A percentile compares a stretch with the other conserved stretches of the same genome.
Evolutionary conservation across 2,797 vertebrate genomes (phyloP).

Genomic region (Gambusia yucatana): DNA sequence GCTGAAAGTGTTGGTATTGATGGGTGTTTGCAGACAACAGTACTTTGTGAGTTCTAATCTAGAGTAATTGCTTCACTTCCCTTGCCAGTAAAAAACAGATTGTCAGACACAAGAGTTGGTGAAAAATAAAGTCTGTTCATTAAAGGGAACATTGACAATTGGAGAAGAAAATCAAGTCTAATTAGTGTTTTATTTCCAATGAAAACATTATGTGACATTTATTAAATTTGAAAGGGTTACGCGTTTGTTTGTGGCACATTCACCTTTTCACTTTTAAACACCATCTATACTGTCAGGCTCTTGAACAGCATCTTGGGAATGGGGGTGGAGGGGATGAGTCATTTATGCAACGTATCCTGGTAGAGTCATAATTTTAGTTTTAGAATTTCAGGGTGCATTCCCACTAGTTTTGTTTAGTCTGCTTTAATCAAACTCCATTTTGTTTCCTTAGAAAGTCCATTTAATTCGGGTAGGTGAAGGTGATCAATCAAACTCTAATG

Average conservation of each 20-base stretch:
- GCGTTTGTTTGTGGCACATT: background rate
- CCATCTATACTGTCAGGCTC: background rate
- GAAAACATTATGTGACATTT: background rate
- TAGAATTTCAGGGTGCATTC: background rate
- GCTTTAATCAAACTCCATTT: no score
- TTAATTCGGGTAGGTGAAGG: no score
- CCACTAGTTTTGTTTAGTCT: no score
- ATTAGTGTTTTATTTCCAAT: background rate
- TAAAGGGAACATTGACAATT: background rate
- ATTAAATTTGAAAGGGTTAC: background rate
- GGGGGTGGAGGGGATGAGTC: background rate
- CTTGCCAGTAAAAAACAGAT: slow-evolving; percentile 29
- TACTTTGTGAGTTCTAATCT: slow-evolving; percentile 33
- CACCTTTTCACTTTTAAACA: background rate
- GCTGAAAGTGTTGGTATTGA: slow-evolving; percentile 31
- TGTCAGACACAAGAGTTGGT: slow-evolving; percentile 17
- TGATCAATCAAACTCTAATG: no score
- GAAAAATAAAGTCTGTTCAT: slow-evolving; percentile 4
- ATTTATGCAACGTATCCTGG: background rate
- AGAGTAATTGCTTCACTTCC: slow-evolving; percentile 19
- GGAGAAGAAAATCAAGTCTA: background rate
- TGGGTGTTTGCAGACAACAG: slow-evolving; percentile 24
- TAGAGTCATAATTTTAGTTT: background rate
- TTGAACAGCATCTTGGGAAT: background rate
- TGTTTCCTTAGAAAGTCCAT: no score